Base-by-base conservation (phyloP, 2,888 invertebrate species). In the Drosophila neonasuta region DNA sequence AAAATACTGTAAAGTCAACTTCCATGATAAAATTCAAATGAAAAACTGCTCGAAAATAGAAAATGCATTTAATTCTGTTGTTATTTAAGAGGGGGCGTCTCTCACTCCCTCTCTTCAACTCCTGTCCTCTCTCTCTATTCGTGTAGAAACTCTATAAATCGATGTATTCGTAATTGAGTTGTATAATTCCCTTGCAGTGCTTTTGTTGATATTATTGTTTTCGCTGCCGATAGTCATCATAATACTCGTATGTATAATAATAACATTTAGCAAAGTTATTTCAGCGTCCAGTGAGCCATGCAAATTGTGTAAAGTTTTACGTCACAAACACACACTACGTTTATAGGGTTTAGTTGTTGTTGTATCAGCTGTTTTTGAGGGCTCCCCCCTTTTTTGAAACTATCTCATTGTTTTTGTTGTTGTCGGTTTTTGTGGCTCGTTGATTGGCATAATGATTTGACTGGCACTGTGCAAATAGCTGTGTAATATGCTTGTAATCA, bases 181-280 rank as follows among this genome's bases (percentile, higher is more conserved):
- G 74, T 74, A 59, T 70, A 76, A 79, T 70, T 69, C 24, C 10
- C 52, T 13, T 55, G 50, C 49, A 20, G 8, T 29, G 50, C 34
- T 55, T 42, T 66, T 65, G 52, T 65, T 69, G 45, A 57, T 54
- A 41, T 71, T 69, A 49, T 60, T 54, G 44, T 71, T 67, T 54
- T 60, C 55, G 61, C 15, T 30, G 44, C 39, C 34, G 32, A 52
- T 55, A 52, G 36, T 45, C 55, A 70, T 68, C 68, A 66, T 62
- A 13, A 34, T 46, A 29, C 32, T 32, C 34, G 44, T 36, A 55
- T 55, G 56, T 55, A 13, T 52, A 36, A 73, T 74, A 80, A 86
- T 71, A 87, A 68, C 85, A 78, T 86, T 87, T 80, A 78, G 68
- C 72, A 56, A 80, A 82, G 74, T 74, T 87, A 78, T 86, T 84